These are phyloP conservation scores for Orthonyx spaldingii DNA, from an alignment of 2,113 vertebrate genomes.

Conservation along the genomic window DNA sequence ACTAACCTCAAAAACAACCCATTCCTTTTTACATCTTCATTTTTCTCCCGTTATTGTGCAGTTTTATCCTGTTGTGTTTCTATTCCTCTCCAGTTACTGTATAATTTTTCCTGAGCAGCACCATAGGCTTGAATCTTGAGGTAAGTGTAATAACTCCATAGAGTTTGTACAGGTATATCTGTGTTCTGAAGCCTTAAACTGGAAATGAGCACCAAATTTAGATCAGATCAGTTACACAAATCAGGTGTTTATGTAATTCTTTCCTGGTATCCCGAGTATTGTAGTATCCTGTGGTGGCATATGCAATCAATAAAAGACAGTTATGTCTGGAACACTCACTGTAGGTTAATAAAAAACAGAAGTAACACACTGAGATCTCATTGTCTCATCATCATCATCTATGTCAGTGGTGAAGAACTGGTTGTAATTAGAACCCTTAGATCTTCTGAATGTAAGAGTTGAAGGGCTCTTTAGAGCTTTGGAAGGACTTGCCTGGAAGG, in stretches of 20 bases:
- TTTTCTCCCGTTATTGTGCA: not conserved
- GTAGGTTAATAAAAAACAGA: not conserved
- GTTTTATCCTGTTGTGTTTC: not conserved
- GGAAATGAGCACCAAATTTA: not conserved
- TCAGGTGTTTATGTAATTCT: not conserved
- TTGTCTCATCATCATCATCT: not conserved
- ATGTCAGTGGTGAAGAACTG: not conserved
- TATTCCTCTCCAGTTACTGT: not conserved
- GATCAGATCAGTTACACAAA: not conserved
- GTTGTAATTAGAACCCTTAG: constrained; percentile 3
- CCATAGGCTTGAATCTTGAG: not conserved
- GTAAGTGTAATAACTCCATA: not conserved
- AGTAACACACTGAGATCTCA: not conserved
- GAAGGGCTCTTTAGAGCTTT: not conserved
- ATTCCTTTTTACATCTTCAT: not conserved
- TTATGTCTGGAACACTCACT: not conserved
- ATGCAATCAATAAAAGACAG: not conserved
- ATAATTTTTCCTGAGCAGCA: not conserved
- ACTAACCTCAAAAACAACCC: not conserved
- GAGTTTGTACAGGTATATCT: not conserved
- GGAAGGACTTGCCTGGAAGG: not conserved
- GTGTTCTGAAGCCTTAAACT: not conserved
- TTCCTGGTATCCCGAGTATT: not conserved
- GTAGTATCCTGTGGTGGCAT: not conserved
- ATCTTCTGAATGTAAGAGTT: not conserved